phyloP scores from a whole-genome alignment of 2,888 invertebrate genomes.

The Prosopocoilus inquinatus region DNA sequence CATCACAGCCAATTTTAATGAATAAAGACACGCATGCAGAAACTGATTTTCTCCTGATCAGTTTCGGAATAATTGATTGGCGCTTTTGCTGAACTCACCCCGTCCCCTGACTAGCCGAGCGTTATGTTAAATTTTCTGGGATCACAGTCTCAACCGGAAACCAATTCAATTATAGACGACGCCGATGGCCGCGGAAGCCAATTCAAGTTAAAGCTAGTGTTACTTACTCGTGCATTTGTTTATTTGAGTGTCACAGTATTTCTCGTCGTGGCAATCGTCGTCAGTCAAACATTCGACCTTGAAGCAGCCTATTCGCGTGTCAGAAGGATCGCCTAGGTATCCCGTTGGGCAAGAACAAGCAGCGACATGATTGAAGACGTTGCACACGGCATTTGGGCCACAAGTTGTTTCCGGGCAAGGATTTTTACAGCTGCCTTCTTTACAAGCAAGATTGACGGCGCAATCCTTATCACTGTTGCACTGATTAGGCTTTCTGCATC shows the following conservation, averaged over 20 bases:
- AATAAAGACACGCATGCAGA: no score
- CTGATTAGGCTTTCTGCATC: conserved; percentile 74
- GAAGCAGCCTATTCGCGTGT: conserved; percentile 77
- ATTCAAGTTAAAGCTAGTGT: no score
- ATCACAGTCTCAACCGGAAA: no score
- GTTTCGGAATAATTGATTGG: no score
- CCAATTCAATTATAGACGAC: no score
- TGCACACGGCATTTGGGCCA: conserved; percentile 75
- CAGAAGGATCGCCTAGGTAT: conserved; percentile 77
- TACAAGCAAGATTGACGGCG: conserved; percentile 71
- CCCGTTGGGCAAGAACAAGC: conserved; percentile 78
- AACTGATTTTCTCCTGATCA: no score
- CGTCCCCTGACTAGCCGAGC: no score
- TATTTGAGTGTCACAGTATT: conserved; percentile 69
- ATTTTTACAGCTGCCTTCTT: conserved; percentile 74
- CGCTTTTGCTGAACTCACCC: no score
- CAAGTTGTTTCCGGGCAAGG: conserved; percentile 73
- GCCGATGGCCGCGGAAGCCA: no score
- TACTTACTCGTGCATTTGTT: conserved; percentile 77
- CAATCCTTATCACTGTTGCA: conserved; percentile 76
- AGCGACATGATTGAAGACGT: conserved; percentile 68
- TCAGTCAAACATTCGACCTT: conserved; percentile 83
- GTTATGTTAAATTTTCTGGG: no score
- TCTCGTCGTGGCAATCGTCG: conserved; percentile 72
- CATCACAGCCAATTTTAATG: no score